Conservation (phyloP, 2,113 vertebrate genomes). For the Trichomycterus rosablanca region DNA sequence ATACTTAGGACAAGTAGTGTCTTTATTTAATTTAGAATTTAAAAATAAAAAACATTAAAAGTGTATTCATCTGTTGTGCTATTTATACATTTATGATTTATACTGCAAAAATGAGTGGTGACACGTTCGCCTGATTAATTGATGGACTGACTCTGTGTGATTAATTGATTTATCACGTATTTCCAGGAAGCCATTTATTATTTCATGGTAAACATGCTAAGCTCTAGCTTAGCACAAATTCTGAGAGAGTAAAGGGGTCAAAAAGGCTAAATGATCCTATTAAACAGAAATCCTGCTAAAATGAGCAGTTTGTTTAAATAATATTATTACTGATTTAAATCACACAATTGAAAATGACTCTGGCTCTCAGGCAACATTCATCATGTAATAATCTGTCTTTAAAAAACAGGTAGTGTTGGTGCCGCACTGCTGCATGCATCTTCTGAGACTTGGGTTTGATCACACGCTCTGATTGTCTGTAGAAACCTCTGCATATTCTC, state of each 20-base stretch:
- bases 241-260: constrained; percentile 15
- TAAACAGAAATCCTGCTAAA: constrained; percentile 8
- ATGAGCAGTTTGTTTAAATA: constrained; percentile 5
- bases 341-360: too few relatives aligned
- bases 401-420: too few relatives aligned
- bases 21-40: too few relatives aligned
- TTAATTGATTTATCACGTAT: constrained; percentile 77
- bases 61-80: constrained; percentile 53
- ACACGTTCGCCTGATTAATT: constrained; percentile 69
- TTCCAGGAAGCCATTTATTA: constrained; percentile 71
- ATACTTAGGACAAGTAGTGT: too few relatives aligned
- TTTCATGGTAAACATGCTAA: constrained; percentile 63
- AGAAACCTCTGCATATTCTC: too few relatives aligned
- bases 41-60: constrained; percentile 6
- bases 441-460: too few relatives aligned
- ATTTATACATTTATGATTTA: constrained; percentile 62
- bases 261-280: constrained; percentile 57
- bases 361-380: too few relatives aligned
- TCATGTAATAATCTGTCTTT: too few relatives aligned
- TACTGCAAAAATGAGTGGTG: constrained; percentile 64
- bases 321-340: too few relatives aligned
- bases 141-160: constrained; percentile 62
- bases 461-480: too few relatives aligned
- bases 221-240: constrained; percentile 21
- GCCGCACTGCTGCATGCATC: too few relatives aligned